These are phyloP conservation scores for Rostratula benghalensis DNA, from an alignment of 2,113 vertebrate genomes.

Conservation along the genomic window DNA sequence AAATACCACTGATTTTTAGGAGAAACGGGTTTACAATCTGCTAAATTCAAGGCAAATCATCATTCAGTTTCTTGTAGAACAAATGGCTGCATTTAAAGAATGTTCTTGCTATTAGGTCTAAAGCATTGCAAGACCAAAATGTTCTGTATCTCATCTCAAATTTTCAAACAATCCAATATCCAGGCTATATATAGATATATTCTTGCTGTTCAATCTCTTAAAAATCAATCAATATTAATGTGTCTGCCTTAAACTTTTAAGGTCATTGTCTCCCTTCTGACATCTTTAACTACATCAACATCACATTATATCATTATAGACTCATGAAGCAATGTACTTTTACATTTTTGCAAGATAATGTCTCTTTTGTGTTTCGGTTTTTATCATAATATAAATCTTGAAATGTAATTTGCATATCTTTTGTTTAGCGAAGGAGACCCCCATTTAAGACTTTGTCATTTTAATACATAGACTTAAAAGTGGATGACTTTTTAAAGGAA, in stretches of 20 bases:
- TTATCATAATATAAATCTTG: slow-evolving; percentile 84
- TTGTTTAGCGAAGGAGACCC: slow-evolving; percentile 79
- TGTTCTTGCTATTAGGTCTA: slow-evolving; percentile 49
- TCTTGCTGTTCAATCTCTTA: slow-evolving; percentile 67
- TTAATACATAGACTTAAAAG: slow-evolving; percentile 76
- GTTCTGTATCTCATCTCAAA: slow-evolving; percentile 58
- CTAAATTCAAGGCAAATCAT: slow-evolving; percentile 60
- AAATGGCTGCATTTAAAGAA: slow-evolving; percentile 63
- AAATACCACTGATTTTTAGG: slow-evolving; percentile 37
- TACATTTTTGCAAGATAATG: slow-evolving; percentile 80
- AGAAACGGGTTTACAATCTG: slow-evolving; percentile 42
- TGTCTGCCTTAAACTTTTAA: slow-evolving; percentile 80
- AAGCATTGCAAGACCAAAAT: slow-evolving; percentile 56
- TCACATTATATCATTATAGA: slow-evolving; percentile 81
- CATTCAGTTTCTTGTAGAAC: slow-evolving; percentile 30
- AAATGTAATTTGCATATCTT: slow-evolving; percentile 82
- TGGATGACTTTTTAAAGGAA: slow-evolving; percentile 58
- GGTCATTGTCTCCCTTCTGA: slow-evolving; percentile 82
- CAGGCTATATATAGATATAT: slow-evolving; percentile 59
- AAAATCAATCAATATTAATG: slow-evolving; percentile 79
- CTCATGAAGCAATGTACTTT: slow-evolving; percentile 76
- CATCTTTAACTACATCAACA: slow-evolving; percentile 80
- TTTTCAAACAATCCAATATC: slow-evolving; percentile 72
- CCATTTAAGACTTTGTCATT: slow-evolving; percentile 77
- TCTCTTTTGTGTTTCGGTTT: slow-evolving; percentile 79